These are phyloP conservation scores for Micromesistius poutassou DNA, from an alignment of 2,797 vertebrate species.

Conservation along the genomic window DNA sequence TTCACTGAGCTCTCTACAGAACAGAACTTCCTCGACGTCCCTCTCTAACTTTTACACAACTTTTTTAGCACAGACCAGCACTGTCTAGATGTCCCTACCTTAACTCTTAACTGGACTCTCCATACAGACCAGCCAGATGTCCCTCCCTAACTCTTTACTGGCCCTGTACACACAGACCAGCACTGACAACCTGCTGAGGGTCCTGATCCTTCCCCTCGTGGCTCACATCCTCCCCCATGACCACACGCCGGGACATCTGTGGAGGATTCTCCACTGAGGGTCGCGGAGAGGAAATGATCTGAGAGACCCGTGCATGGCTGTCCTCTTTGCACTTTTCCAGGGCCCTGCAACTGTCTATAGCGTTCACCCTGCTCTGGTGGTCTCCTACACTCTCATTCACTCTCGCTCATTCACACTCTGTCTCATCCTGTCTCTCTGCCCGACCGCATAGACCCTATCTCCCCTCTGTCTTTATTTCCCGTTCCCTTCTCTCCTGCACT, in stretches of 20 bases:
- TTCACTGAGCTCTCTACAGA: neutral
- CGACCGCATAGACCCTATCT: neutral
- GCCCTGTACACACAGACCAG: neutral
- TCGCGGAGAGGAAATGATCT: no score
- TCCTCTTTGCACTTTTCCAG: neutral
- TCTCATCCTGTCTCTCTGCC: neutral
- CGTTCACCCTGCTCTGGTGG: neutral
- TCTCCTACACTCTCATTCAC: no score
- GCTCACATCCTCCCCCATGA: constrained; percentile 61
- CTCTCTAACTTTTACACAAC: no score
- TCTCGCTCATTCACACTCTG: neutral
- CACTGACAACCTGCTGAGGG: constrained; percentile 67
- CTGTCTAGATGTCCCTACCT: no score
- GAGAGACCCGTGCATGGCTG: no score
- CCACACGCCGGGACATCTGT: constrained; percentile 39
- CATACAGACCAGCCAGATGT: no score
- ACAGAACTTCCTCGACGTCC: neutral
- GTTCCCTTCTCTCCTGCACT: neutral
- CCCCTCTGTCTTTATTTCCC: neutral
- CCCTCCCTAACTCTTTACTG: no score
- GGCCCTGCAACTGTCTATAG: neutral
- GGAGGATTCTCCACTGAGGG: no score
- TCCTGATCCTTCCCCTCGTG: constrained; percentile 60
- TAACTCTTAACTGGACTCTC: no score
- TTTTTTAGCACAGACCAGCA: no score